A percentile compares a stretch with the other conserved stretches of the same genome.
Conservation (phyloP, 2,113 vertebrate species). For the Casuarius casuarius region DNA sequence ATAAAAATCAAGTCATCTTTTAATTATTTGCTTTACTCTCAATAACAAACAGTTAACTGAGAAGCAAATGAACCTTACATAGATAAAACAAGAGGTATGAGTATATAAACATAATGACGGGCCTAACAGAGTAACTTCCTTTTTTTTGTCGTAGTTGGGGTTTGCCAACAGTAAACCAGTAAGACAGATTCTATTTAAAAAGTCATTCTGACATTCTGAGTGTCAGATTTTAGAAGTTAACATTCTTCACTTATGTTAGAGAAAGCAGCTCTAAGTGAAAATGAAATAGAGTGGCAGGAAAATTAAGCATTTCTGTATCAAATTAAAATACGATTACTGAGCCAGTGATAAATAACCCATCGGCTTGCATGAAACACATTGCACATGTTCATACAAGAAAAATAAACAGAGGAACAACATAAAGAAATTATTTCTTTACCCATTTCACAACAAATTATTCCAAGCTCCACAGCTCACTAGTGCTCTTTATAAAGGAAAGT, state of each 20-base stretch:
- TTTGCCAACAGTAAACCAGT: background rate
- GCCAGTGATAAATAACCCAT: background rate
- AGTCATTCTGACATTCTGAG: background rate
- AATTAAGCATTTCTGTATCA: background rate
- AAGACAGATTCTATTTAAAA: background rate
- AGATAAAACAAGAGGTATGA: background rate
- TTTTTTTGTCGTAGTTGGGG: background rate
- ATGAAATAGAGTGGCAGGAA: background rate
- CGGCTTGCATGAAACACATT: background rate
- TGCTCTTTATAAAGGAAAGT: background rate
- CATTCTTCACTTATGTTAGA: background rate
- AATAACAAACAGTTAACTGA: background rate
- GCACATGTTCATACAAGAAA: background rate
- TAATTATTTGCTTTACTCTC: background rate
- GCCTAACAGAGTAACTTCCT: background rate
- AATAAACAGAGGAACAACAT: background rate
- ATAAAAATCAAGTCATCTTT: background rate
- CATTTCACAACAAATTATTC: background rate
- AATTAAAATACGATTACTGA: background rate
- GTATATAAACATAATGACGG: background rate
- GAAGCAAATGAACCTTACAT: background rate
- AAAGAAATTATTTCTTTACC: background rate
- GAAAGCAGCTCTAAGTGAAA: constrained; percentile 1
- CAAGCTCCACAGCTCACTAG: background rate
- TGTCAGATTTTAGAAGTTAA: background rate